Evolutionary conservation across 2,888 invertebrate species (phyloP), one percentile per base, ranked within the genome.

Genomic region (Acrocera orbiculus): DNA sequence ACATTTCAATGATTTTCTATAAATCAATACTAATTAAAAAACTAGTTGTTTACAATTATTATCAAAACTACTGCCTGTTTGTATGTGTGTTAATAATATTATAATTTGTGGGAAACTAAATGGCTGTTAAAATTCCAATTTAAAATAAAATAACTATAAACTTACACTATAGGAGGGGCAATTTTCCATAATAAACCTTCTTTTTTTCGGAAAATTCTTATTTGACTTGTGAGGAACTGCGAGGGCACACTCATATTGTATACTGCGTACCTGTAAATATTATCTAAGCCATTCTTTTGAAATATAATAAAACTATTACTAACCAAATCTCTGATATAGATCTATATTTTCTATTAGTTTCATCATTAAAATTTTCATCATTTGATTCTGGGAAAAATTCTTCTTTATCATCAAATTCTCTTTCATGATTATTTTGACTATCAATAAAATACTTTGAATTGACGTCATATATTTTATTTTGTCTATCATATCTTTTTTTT

Each of bases 121-220:
- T 10, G 10, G 22, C 22, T 22, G 10, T 3, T 9, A 3, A 22
- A 2, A 3, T 22, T 10, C 8, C 9, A 22, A 22, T 3, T 22
- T 9, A 2, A 22, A 22, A 22, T 22, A 22, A n/a, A n/a, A n/a
- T n/a, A n/a, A n/a, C n/a, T 14, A 20, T 5, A 15, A 14, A 43
- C 48, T 47, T 44, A 56, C 56, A 42, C 47, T 23, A 54, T 45
- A 30, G 47, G 41, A 28, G 54, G 54, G 16, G 41, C 44, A 45
- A 51, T 50, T 34, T 44, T 46, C 50, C 47, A 50, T 56, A 54
- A 56, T 4, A 44, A 44, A 27, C 44, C 47, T 25, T 40, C 44
- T 2, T 48, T 45, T 30, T 50, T 53, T 29, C 47, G 47, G 39
- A 49, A 54, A 27, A 56, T 46, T 30, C 45, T 42, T 4, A 56